phyloP scores from a whole-genome alignment of 2,888 invertebrate genomes.

The Scotopteryx bipunctaria region DNA sequence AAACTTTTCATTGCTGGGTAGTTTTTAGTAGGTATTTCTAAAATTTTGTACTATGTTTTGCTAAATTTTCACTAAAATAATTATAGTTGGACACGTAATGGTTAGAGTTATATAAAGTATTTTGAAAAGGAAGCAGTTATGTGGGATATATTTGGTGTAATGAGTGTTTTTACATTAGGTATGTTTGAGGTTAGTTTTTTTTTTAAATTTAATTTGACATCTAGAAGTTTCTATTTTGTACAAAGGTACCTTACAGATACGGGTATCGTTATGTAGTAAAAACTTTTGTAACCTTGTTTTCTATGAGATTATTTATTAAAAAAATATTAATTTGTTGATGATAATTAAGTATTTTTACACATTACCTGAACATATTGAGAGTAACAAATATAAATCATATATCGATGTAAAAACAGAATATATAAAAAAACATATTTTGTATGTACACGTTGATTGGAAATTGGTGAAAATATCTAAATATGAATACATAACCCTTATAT shows the following conservation, averaged over 20 bases:
- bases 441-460: conserved; percentile 58
- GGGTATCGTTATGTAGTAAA: conserved; percentile 59
- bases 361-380: conserved; percentile 77
- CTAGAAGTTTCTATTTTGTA: conserved; percentile 75
- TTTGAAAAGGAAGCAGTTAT: conserved; percentile 57
- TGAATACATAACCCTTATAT: conserved; percentile 23
- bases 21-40: conserved; percentile 78
- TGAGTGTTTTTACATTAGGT: conserved; percentile 37
- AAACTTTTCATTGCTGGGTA: conserved; percentile 78
- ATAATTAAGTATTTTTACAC: conserved; percentile 81
- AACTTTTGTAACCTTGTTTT: conserved; percentile 74
- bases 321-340: conserved; percentile 77
- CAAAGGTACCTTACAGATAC: conserved; percentile 59
- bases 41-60: conserved; percentile 84
- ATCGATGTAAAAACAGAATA: conserved; percentile 74
- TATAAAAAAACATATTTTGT: conserved; percentile 73
- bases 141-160: conserved; percentile 53
- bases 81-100: conserved; percentile 77
- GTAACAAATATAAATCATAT: conserved; percentile 68
- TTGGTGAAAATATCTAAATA: conserved; percentile 8
- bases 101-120: conserved; percentile 59
- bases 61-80: conserved; percentile 80
- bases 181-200: conserved; percentile 39
- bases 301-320: conserved; percentile 77
- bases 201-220: conserved; percentile 51